Evolutionary conservation across 2,113 vertebrate genomes (phyloP).

Genomic region (Rana temporaria): DNA sequence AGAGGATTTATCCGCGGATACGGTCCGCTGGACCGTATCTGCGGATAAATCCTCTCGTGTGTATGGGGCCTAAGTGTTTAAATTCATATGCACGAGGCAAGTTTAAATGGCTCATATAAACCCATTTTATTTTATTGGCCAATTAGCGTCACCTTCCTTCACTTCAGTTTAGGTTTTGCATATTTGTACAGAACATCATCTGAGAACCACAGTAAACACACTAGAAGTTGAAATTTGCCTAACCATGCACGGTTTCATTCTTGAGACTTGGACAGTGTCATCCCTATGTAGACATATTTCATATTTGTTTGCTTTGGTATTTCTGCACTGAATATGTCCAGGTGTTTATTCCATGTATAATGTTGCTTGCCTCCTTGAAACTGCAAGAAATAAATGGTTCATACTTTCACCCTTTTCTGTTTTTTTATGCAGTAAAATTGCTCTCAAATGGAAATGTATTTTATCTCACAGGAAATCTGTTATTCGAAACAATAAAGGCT

Average conservation of each 20-base stretch:
- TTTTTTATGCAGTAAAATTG: background rate
- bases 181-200: conserved; percentile 14
- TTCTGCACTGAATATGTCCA: background rate
- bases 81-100: background rate
- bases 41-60: too few species aligned
- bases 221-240: background rate
- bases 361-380: conserved; percentile 1
- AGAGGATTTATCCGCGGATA: too few species aligned
- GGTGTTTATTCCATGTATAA: conserved; percentile 16
- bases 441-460: background rate
- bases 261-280: too few species aligned
- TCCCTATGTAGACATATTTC: background rate
- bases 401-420: background rate
- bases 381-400: conserved; percentile 22
- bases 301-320: background rate
- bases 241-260: background rate
- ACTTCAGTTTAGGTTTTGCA: background rate
- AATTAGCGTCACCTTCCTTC: background rate
- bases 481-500: too few species aligned
- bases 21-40: too few species aligned
- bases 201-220: background rate
- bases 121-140: background rate
- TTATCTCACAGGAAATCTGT: too few species aligned
- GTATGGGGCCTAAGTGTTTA: too few species aligned
- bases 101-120: background rate